Conservation (phyloP, 2,888 invertebrate genomes). For the Cephus sareptanus region DNA sequence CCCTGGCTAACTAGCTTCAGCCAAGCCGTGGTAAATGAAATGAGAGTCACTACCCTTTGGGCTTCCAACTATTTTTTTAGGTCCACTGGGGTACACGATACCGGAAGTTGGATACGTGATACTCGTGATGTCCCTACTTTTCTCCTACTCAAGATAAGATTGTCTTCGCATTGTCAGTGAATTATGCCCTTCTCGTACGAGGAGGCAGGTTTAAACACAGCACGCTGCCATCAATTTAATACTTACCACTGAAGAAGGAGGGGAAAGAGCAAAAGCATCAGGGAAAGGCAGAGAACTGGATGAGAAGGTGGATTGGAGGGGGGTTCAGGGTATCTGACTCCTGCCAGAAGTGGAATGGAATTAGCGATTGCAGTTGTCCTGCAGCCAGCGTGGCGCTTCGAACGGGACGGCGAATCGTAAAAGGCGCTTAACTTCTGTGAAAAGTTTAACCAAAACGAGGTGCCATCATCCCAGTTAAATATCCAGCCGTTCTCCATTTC, state of each 20-base stretch:
- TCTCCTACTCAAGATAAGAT: no score
- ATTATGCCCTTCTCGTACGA: no score
- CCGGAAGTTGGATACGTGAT: no score
- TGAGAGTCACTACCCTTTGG: no score
- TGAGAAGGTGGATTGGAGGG: background rate
- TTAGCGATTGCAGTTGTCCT: background rate
- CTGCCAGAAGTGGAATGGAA: no score
- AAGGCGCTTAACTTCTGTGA: conserved; percentile 50
- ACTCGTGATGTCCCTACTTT: no score
- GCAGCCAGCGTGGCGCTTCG: conserved; percentile 25
- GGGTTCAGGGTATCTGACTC: no score
- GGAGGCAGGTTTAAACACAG: background rate
- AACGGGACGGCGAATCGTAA: conserved; percentile 21
- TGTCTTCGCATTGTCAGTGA: no score
- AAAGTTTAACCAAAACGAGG: conserved; percentile 53
- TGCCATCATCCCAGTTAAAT: conserved; percentile 54
- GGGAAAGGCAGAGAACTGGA: background rate
- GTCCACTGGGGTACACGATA: no score
- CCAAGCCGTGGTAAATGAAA: no score
- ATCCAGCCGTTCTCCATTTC: conserved; percentile 36
- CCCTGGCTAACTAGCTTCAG: no score
- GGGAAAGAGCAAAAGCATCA: background rate
- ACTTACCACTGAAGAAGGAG: background rate
- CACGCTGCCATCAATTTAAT: background rate
- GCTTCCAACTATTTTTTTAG: no score